Evolutionary conservation across 2,113 vertebrate species (phyloP).

Genomic region (Ascaphus truei): DNA sequence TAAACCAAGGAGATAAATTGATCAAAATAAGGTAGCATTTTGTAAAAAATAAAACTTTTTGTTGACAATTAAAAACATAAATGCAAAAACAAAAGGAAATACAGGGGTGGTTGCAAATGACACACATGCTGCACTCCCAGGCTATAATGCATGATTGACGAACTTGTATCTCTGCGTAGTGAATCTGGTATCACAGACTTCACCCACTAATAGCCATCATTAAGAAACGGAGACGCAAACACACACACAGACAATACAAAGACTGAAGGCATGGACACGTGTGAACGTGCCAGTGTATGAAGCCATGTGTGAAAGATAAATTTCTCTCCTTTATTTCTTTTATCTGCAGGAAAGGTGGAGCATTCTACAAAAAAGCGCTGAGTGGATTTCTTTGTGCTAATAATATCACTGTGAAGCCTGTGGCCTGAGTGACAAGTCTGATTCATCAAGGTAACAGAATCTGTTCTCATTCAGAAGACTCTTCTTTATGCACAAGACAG

Average conservation of each 20-base stretch:
- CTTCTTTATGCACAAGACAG: constrained; percentile 42
- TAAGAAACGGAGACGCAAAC: constrained; percentile 14
- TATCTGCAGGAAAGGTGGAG: constrained; percentile 42
- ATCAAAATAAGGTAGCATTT: too few relatives aligned
- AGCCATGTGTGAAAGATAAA: constrained; percentile 29
- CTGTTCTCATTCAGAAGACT: constrained; percentile 44
- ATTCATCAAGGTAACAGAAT: constrained; percentile 49
- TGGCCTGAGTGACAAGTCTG: constrained; percentile 50
- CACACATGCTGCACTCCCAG: not conserved
- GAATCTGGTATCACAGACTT: constrained; percentile 21
- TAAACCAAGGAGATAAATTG: too few relatives aligned
- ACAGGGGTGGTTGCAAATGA: not conserved
- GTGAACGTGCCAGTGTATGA: constrained; percentile 11
- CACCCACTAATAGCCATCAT: constrained; percentile 23
- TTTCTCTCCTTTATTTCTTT: constrained; percentile 42
- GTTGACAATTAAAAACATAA: not conserved
- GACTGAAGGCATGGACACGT: not conserved
- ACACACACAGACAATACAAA: not conserved
- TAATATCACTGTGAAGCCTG: constrained; percentile 48
- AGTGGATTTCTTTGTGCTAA: constrained; percentile 49
- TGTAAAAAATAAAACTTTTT: too few relatives aligned
- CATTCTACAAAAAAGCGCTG: constrained; percentile 42
- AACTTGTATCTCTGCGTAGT: not conserved
- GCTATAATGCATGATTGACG: constrained; percentile 4
- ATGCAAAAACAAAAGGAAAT: too few relatives aligned